Evolutionary conservation across 2,888 invertebrate species (phyloP).

Genomic region (Xylophagus ater): DNA sequence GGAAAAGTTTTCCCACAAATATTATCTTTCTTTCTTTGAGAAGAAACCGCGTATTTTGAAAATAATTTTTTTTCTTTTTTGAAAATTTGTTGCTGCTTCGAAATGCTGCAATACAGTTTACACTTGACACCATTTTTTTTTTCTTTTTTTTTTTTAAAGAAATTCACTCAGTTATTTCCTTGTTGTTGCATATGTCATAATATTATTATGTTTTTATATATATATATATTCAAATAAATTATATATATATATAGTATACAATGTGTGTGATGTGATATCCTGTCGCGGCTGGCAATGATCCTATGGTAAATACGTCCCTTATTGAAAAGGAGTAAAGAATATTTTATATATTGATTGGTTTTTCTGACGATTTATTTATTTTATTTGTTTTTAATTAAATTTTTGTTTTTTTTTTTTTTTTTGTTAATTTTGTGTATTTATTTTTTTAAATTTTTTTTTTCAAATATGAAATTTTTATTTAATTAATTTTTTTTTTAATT

Average conservation of each 20-base stretch:
- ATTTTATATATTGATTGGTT: too few relatives aligned
- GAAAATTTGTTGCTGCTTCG: constrained; percentile 16
- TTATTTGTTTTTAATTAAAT: too few relatives aligned
- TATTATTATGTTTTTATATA: too few relatives aligned
- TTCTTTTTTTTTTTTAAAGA: constrained; percentile 18
- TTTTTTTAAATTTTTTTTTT: constrained; percentile 17
- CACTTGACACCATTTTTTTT: constrained; percentile 18
- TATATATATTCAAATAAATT: too few relatives aligned
- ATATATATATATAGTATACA: not conserved
- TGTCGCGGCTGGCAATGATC: constrained; percentile 12
- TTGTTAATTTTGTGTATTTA: constrained; percentile 6
- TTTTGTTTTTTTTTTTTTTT: constrained; percentile 10
- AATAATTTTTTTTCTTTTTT: constrained; percentile 5
- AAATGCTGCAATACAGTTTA: constrained; percentile 22
- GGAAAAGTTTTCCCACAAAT: too few relatives aligned
- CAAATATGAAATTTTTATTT: constrained; percentile 20
- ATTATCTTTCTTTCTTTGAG: too few relatives aligned
- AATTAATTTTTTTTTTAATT: constrained; percentile 23
- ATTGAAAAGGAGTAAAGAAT: too few relatives aligned
- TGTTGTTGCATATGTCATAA: too few relatives aligned
- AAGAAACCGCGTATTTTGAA: constrained; percentile 13
- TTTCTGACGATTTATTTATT: constrained; percentile 10
- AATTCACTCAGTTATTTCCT: not conserved
- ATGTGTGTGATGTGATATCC: not conserved
- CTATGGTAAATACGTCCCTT: constrained; percentile 6